A percentile compares a stretch with the other conserved stretches of the same genome.
Conservation (phyloP, 2,888 invertebrate genomes). For the Tenthredo amoena region DNA sequence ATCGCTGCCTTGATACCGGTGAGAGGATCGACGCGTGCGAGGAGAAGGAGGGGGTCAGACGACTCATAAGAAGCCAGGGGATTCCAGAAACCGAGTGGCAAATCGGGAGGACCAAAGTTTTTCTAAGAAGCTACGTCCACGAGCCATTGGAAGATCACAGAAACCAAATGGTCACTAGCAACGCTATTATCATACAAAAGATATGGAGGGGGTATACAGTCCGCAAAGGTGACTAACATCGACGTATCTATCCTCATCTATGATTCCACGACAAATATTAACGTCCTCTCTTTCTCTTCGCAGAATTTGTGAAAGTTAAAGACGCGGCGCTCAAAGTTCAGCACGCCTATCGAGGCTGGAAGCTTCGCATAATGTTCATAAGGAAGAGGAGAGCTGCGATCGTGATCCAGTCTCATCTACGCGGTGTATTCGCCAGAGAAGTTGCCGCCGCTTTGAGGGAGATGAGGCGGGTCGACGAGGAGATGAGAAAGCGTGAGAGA, state of each 20-base stretch:
- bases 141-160: conserved; percentile 91
- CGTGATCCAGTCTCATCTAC: conserved; percentile 91
- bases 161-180: conserved; percentile 84
- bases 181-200: conserved; percentile 88
- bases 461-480: conserved; percentile 92
- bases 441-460: conserved; percentile 92
- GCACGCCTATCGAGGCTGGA: conserved; percentile 92
- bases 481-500: conserved; percentile 89
- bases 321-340: conserved; percentile 88
- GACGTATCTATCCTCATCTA: neutral
- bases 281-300: conserved; percentile 42
- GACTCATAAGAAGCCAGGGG: conserved; percentile 83
- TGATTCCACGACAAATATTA: neutral
- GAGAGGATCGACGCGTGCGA: conserved; percentile 76
- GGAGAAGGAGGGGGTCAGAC: conserved; percentile 77
- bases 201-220: conserved; percentile 84
- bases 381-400: conserved; percentile 90
- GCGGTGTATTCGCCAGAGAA: conserved; percentile 95
- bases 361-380: conserved; percentile 89
- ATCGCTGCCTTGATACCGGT: conserved; percentile 84
- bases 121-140: conserved; percentile 89
- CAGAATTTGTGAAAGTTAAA: conserved; percentile 84
- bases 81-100: conserved; percentile 91
- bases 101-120: conserved; percentile 92
- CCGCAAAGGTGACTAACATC: conserved; percentile 78